phyloP scores from a whole-genome alignment of 2,888 invertebrate genomes.

The Andrena dorsata region DNA sequence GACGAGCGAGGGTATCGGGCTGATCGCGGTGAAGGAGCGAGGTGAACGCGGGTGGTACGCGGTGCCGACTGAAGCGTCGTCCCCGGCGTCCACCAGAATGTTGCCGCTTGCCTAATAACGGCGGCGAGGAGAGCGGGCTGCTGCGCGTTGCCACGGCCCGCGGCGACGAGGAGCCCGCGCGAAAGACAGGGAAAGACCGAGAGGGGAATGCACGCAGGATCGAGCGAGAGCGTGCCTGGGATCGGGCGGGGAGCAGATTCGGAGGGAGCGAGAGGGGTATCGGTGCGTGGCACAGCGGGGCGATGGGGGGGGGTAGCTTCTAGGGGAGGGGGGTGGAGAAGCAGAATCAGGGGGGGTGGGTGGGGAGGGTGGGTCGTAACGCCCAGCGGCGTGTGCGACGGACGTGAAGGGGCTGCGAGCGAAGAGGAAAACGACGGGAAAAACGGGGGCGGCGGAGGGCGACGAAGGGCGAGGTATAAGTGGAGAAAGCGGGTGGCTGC shows the following conservation, averaged over 20 bases:
- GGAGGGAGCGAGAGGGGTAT: background rate
- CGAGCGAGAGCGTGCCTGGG: constrained; percentile 40
- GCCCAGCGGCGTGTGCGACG: constrained; percentile 32
- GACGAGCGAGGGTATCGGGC: no score
- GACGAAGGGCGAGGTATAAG: no score
- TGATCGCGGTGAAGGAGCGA: constrained; percentile 11
- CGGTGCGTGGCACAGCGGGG: constrained; percentile 17
- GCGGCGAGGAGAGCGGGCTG: constrained; percentile 38
- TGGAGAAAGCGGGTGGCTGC: no score
- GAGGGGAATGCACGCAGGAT: constrained; percentile 55
- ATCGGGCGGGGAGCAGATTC: background rate
- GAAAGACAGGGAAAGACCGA: constrained; percentile 33
- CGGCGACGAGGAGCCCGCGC: constrained; percentile 39
- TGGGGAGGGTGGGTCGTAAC: constrained; percentile 34
- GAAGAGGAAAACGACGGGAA: constrained; percentile 21
- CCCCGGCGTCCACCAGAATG: constrained; percentile 66
- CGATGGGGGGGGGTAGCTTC: background rate
- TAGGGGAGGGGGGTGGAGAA: background rate
- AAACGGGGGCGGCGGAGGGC: no score
- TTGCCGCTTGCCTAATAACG: constrained; percentile 64
- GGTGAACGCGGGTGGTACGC: constrained; percentile 61
- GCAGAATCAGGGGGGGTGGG: background rate
- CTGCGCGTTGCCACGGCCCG: constrained; percentile 57
- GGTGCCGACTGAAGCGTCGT: constrained; percentile 65
- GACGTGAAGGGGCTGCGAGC: constrained; percentile 8